Evolutionary conservation across 2,888 invertebrate genomes (phyloP).

Genomic region (Rhagonycha fulva): DNA sequence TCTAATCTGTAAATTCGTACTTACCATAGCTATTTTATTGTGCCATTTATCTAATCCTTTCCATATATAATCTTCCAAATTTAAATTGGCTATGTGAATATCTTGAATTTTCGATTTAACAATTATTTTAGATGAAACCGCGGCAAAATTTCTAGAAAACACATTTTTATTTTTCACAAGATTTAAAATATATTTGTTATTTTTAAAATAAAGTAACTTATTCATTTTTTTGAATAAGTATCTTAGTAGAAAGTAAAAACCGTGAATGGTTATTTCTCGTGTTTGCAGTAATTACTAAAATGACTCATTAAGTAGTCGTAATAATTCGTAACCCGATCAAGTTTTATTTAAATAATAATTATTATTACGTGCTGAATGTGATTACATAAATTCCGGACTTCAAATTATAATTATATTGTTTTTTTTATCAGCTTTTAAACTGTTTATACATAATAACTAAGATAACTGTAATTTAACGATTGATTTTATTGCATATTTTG

Average conservation of each 20-base stretch:
- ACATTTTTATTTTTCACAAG: neutral
- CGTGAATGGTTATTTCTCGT: too few species aligned
- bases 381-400: neutral
- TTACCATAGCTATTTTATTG: neutral
- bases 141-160: neutral
- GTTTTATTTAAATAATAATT: neutral
- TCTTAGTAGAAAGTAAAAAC: neutral
- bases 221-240: neutral
- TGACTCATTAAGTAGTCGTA: neutral
- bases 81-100: neutral
- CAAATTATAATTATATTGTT: too few species aligned
- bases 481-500: too few species aligned
- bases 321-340: neutral
- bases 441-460: neutral
- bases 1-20: neutral
- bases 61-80: neutral
- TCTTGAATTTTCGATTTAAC: neutral
- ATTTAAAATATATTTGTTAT: neutral
- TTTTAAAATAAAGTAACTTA: neutral
- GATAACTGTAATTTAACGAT: neutral
- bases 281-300: neutral
- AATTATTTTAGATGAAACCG: neutral
- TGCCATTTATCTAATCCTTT: neutral
- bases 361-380: neutral
- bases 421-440: too few species aligned